Conservation (phyloP, 2,113 vertebrate species). For the Tetrax tetrax region DNA sequence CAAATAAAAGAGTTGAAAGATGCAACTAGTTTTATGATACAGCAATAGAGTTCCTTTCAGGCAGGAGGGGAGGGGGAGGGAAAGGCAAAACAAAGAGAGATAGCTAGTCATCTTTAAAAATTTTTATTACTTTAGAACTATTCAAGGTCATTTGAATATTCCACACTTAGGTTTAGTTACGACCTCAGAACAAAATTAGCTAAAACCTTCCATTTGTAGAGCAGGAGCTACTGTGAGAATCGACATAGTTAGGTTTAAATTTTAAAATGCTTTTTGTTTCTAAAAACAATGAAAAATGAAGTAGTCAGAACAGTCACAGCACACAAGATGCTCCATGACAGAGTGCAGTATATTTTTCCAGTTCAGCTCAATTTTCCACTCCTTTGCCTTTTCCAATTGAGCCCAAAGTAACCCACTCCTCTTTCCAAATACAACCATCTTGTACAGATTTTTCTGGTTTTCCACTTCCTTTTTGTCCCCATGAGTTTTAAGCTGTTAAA, state of each 20-base stretch:
- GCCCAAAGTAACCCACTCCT: constrained; percentile 32
- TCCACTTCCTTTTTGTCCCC: constrained; percentile 19
- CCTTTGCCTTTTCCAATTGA: constrained; percentile 71
- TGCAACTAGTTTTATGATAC: constrained; percentile 7
- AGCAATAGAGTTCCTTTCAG: background rate
- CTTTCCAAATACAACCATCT: constrained; percentile 26
- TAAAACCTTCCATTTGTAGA: background rate
- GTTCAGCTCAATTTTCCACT: constrained; percentile 75
- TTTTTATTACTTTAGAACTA: background rate
- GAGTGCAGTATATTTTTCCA: constrained; percentile 55
- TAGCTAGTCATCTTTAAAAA: background rate
- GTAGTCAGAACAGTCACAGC: constrained; percentile 37
- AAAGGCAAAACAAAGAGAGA: background rate
- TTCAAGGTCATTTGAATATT: constrained; percentile 24
- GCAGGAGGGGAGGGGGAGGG: background rate
- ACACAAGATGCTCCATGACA: constrained; percentile 30
- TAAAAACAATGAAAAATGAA: constrained; percentile 34
- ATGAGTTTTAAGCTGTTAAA: constrained; percentile 36
- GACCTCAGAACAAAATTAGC: background rate
- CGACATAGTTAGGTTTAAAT: background rate
- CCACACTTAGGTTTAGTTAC: background rate
- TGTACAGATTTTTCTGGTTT: constrained; percentile 13
- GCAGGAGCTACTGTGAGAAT: constrained; percentile 30
- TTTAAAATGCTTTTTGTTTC: constrained; percentile 26
- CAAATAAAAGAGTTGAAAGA: constrained; percentile 23